Evolutionary conservation across 2,888 invertebrate species (phyloP), one percentile per base, ranked within the genome.

Genomic region (Epistrophe eligans): DNA sequence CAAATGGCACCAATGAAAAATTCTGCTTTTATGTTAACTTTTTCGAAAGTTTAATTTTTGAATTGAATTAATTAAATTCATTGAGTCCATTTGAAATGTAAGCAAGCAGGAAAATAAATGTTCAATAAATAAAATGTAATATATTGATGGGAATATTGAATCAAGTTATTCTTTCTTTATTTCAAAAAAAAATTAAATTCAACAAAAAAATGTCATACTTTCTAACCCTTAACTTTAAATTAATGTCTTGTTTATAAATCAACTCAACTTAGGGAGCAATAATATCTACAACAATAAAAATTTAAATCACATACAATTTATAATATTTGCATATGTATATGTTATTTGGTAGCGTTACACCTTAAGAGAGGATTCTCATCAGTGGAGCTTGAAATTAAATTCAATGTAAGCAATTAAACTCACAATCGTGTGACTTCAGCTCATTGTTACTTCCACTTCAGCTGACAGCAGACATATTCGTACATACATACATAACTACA

Each of bases 371-470:
- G 28, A 35, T 66, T 17, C 32, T 66, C 32, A 48, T 66, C 32
- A 48, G 32, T 32, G 28, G 28, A 32, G 28, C 50, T 38, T 35
- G 13, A 50, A 76, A 58, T 71, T 64, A 58, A 66, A 24, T 58
- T 60, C 43, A 70, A 60, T 73, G 79, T 50, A 64, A 62, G 79
- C 74, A 87, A 87, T 82, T 74, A 79, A 79, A 66, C 19, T 50
- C 40, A 50, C 64, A 82, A 71, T 79, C 58, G 57, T 82, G 79
- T 70, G 85, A 71, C 82, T 72, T 60, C 8, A 79, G 66, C 48
- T 55, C 50, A 72, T 82, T 82, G 66, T 9, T 52, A 67, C 67
- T 57, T 62, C 32, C 57, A 62, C 40, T 52, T 60, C 17, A 15
- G 38, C 28, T 52, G 24, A 28, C 57, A 45, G 15, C 24, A 60